Evolutionary conservation across 2,888 invertebrate species (phyloP).

Genomic region (Orthosia cruda): DNA sequence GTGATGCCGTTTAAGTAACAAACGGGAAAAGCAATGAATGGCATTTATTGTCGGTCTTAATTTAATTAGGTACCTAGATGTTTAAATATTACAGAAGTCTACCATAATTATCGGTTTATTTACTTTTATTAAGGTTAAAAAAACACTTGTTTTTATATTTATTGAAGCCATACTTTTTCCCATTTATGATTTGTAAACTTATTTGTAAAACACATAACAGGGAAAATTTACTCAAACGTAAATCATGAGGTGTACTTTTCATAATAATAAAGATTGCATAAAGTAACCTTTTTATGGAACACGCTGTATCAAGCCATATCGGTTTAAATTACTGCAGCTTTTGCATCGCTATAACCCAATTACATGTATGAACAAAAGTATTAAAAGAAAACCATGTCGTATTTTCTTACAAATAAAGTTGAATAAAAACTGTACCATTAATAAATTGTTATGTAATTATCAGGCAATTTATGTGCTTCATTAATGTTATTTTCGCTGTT

Average conservation of each 20-base stretch:
- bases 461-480: neutral
- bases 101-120: no score
- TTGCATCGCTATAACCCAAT: slow-evolving; percentile 42
- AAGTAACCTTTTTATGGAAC: slow-evolving; percentile 5
- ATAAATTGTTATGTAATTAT: slow-evolving; percentile 9
- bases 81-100: neutral
- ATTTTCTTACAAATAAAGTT: slow-evolving; percentile 12
- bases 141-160: neutral
- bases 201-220: neutral
- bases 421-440: slow-evolving; percentile 6
- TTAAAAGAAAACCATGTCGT: slow-evolving; percentile 15
- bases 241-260: slow-evolving; percentile 20
- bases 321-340: slow-evolving; percentile 28
- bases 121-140: no score
- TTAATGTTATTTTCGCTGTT: neutral
- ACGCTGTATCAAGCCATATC: slow-evolving; percentile 13
- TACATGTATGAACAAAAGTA: slow-evolving; percentile 34
- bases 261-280: slow-evolving; percentile 3
- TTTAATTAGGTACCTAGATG: no score
- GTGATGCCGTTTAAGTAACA: no score
- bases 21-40: no score
- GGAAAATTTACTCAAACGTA: neutral
- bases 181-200: neutral
- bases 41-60: neutral
- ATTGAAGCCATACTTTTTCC: slow-evolving; percentile 2